Conservation (phyloP, 1,140 invertebrate species). For the Tetramorium parvispinum region DNA sequence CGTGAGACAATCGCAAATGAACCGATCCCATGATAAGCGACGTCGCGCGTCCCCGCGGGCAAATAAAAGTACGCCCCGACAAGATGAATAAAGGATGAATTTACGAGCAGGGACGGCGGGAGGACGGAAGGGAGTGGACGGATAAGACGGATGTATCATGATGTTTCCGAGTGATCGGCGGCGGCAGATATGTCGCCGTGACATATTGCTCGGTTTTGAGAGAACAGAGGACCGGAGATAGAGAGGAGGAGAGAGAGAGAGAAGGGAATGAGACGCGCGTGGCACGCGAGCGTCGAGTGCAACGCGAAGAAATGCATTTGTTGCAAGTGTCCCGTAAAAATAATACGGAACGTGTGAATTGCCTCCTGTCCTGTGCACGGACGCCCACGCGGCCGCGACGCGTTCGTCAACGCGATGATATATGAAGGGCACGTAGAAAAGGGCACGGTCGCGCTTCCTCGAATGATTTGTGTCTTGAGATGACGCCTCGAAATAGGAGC, state of each 20-base stretch:
- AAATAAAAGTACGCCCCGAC: conserved; percentile 32
- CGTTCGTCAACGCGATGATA: conserved; percentile 23
- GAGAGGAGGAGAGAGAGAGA: background rate
- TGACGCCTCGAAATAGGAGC: background rate
- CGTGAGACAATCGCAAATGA: conserved; percentile 32
- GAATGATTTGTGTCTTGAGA: background rate
- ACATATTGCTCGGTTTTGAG: conserved; percentile 9
- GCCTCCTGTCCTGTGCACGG: conserved; percentile 1
- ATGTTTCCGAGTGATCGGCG: conserved; percentile 34
- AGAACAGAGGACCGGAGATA: background rate
- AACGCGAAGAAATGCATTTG: conserved; percentile 21
- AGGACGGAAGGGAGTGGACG: background rate
- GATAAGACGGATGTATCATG: conserved; percentile 47
- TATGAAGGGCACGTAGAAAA: conserved; percentile 32
- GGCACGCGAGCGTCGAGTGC: background rate
- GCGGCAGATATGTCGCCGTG: conserved; percentile 26
- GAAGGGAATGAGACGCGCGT: background rate
- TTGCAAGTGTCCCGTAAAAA: conserved; percentile 35
- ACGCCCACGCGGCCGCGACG: background rate
- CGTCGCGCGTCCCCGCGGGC: conserved; percentile 8
- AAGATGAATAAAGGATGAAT: conserved; percentile 51
- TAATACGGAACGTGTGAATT: conserved; percentile 8
- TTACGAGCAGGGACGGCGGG: conserved; percentile 2
- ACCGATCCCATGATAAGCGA: conserved; percentile 25
- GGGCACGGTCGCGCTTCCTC: background rate